Conservation (phyloP, 2,888 invertebrate genomes). For the Bugula neritina region DNA sequence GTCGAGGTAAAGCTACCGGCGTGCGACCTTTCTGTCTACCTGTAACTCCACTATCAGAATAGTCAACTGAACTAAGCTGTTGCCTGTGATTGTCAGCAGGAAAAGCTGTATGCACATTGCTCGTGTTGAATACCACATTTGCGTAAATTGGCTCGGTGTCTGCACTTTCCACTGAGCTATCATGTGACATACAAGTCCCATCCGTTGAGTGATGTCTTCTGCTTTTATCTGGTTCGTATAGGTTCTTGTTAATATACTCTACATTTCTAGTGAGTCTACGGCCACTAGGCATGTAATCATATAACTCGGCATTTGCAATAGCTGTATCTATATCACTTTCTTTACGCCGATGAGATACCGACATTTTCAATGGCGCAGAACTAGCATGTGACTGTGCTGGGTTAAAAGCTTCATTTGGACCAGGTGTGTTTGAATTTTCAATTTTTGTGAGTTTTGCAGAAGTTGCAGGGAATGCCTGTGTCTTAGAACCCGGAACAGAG, state of each 20-base stretch:
- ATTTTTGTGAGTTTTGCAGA: neutral
- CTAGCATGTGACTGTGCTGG: neutral
- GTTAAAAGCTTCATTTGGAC: neutral
- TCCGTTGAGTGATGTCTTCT: neutral
- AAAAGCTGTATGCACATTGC: neutral
- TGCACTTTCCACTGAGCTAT: neutral
- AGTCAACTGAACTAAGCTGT: neutral
- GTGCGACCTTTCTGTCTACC: neutral
- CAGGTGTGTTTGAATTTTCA: neutral
- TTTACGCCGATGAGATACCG: neutral
- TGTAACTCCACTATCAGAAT: neutral
- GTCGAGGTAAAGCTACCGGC: neutral
- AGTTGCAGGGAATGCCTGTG: neutral
- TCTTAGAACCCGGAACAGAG: neutral
- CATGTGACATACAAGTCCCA: neutral
- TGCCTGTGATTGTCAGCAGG: too few species aligned
- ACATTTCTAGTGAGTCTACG: neutral
- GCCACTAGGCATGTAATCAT: neutral
- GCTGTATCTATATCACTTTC: constrained; percentile 1
- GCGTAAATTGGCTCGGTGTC: neutral
- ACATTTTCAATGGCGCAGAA: neutral
- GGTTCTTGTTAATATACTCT: constrained; percentile 4
- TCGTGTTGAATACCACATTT: neutral
- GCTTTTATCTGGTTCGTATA: neutral
- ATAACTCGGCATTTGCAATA: neutral